phyloP scores from a whole-genome alignment of 2,888 invertebrate genomes.

The Chorisops tibialis region DNA sequence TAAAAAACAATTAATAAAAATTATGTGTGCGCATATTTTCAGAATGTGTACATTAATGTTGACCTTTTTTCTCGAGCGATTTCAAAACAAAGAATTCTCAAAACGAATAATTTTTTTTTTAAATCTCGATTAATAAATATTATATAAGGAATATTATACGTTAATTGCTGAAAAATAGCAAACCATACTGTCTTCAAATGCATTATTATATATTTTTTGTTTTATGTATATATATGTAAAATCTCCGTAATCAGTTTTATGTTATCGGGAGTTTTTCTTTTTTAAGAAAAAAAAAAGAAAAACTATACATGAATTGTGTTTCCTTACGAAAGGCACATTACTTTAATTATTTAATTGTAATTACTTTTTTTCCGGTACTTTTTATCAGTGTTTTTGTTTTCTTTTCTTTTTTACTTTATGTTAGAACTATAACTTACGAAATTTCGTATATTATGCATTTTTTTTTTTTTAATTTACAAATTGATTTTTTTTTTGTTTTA shows the following conservation, averaged over 20 bases:
- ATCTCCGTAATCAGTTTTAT: background rate
- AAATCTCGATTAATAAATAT: slow-evolving; percentile 16
- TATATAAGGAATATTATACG: slow-evolving; percentile 19
- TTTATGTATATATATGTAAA: background rate
- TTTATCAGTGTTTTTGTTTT: slow-evolving; percentile 3
- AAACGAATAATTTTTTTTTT: too few species aligned
- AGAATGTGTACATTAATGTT: too few species aligned
- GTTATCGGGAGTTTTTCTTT: background rate
- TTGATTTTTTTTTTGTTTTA: slow-evolving; percentile 17
- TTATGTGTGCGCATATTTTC: too few species aligned
- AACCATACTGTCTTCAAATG: slow-evolving; percentile 14
- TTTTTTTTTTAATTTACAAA: background rate
- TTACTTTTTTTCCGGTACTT: background rate
- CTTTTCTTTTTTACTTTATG: slow-evolving; percentile 9
- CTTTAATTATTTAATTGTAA: slow-evolving; percentile 12
- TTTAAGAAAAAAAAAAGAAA: too few species aligned
- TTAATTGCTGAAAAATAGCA: slow-evolving; percentile 20
- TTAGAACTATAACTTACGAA: slow-evolving; percentile 5
- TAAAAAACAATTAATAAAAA: too few species aligned
- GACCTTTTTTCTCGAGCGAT: too few species aligned
- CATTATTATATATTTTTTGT: slow-evolving; percentile 1
- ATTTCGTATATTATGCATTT: slow-evolving; percentile 14
- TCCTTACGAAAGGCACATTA: slow-evolving; percentile 25
- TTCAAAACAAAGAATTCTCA: too few species aligned
- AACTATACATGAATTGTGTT: slow-evolving; percentile 15